These are phyloP conservation scores for Carduelis carduelis DNA, from an alignment of 2,797 vertebrate species.

Conservation along the genomic window DNA sequence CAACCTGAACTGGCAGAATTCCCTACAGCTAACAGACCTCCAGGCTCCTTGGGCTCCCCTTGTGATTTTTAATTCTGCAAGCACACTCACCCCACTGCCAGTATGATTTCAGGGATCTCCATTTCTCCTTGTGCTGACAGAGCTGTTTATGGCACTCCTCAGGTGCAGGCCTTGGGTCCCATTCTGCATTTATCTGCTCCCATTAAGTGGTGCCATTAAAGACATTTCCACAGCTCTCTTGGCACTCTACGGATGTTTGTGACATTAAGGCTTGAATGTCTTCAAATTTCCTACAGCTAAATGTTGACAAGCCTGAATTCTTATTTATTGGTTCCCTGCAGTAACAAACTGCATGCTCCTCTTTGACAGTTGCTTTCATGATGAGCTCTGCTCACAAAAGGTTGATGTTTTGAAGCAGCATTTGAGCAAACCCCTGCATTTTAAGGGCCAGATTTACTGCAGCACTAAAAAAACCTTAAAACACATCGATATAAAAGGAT, in stretches of 20 bases:
- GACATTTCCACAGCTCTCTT: slow-evolving; percentile 34
- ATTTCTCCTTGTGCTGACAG: neutral
- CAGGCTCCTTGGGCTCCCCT: rapidly evolving
- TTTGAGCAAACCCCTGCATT: neutral
- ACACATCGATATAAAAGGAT: neutral
- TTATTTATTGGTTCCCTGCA: slow-evolving; percentile 55
- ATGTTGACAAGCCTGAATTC: slow-evolving; percentile 56
- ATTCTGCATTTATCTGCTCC: slow-evolving; percentile 28
- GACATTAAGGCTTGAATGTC: slow-evolving; percentile 48
- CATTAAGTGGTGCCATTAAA: slow-evolving; percentile 46
- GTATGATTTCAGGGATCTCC: neutral
- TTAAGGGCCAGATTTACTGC: neutral
- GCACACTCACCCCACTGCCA: neutral
- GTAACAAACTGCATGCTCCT: slow-evolving; percentile 39
- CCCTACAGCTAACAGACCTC: neutral
- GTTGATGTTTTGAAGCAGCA: neutral
- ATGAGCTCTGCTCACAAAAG: slow-evolving; percentile 7
- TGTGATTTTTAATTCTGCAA: neutral
- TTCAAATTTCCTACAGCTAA: slow-evolving; percentile 60
- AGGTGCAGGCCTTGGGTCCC: slow-evolving; percentile 32
- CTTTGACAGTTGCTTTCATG: neutral
- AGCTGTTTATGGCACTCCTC: slow-evolving; percentile 34
- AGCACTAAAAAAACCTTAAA: neutral
- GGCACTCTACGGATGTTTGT: neutral
- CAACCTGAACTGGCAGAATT: neutral